phyloP scores from a whole-genome alignment of 2,113 vertebrate species.

The Calypte anna region DNA sequence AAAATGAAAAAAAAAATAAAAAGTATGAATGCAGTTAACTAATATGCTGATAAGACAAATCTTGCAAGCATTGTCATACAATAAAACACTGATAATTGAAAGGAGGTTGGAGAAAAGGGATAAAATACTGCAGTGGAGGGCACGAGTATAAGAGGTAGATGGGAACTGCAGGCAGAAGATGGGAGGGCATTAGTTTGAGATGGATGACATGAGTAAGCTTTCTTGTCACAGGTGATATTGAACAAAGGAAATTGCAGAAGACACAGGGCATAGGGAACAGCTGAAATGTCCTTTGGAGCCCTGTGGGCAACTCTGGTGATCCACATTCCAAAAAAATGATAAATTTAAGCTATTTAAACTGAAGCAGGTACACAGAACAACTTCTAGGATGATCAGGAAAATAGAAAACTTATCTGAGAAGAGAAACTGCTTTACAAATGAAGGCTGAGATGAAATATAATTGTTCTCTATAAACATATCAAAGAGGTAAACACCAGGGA shows the following conservation, averaged over 20 bases:
- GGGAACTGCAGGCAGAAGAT: not conserved
- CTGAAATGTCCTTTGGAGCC: not conserved
- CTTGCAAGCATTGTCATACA: not conserved
- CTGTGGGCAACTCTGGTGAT: not conserved
- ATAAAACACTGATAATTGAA: not conserved
- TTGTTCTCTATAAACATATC: slow-evolving; percentile 51
- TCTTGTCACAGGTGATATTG: not conserved
- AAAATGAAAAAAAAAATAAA: not conserved
- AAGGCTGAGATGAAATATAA: slow-evolving; percentile 33
- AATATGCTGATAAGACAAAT: not conserved
- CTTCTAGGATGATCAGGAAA: not conserved
- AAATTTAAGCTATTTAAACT: not conserved
- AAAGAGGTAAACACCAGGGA: slow-evolving; percentile 7
- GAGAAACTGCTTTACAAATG: slow-evolving; percentile 36
- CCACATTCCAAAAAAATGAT: not conserved
- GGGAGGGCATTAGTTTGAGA: not conserved
- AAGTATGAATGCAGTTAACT: not conserved
- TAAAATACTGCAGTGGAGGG: not conserved
- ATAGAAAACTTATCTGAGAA: slow-evolving; percentile 4
- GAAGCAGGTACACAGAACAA: not conserved
- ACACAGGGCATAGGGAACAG: rapidly evolving
- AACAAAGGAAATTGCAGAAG: not conserved
- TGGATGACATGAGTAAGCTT: not conserved
- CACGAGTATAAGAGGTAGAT: not conserved
- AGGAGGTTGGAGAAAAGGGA: not conserved